Percentiles rank a stretch among this genome's conserved stretches.
Conservation (phyloP, 2,797 vertebrate species). For the Myotis findleyi region DNA sequence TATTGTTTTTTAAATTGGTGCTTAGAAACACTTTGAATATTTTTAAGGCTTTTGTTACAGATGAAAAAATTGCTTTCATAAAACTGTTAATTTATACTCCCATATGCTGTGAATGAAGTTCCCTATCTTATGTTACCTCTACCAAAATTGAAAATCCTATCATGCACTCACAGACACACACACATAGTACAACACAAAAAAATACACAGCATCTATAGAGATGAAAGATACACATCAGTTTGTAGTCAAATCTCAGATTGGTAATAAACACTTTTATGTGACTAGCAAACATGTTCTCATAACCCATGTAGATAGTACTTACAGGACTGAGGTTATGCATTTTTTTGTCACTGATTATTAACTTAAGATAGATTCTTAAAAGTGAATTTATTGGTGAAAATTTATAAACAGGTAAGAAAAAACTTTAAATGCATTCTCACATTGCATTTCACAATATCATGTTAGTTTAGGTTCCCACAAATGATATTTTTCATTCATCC, state of each 20-base stretch:
- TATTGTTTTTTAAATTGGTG: neutral
- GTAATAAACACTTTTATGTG: neutral
- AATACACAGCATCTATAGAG: neutral
- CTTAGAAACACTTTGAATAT: neutral
- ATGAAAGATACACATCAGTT: neutral
- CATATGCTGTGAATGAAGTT: neutral
- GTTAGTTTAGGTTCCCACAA: neutral
- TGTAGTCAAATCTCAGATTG: neutral
- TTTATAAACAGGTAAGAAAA: neutral
- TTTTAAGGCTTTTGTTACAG: neutral
- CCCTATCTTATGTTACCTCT: neutral
- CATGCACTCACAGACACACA: neutral
- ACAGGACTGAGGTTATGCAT: neutral
- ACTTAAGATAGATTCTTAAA: neutral
- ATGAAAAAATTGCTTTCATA: neutral
- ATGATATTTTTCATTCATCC: neutral
- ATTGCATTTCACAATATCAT: neutral
- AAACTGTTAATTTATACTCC: neutral
- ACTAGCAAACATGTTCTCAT: neutral
- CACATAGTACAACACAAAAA: neutral
- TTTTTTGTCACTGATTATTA: neutral
- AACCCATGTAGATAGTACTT: neutral
- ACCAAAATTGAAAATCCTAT: neutral
- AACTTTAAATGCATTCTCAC: neutral
- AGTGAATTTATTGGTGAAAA: neutral